Evolutionary conservation across 2,797 vertebrate species (phyloP).

Genomic region (Gymnocypris eckloni): DNA sequence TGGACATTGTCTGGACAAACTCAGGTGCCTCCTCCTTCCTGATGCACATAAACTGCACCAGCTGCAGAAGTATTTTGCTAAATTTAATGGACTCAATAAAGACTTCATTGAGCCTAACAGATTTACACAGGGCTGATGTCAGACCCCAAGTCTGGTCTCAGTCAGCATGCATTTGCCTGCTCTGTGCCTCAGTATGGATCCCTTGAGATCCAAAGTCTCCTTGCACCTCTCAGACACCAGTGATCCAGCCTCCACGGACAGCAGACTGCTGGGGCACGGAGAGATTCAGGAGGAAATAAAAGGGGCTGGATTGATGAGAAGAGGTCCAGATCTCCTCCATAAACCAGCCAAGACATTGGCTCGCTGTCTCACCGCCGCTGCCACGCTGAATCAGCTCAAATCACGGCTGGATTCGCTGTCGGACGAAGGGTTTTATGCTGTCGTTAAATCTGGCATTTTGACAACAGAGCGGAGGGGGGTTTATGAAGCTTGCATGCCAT

Average conservation of each 20-base stretch:
- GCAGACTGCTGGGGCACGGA: conserved; percentile 26
- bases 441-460: conserved; percentile 53
- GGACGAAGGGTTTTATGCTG: conserved; percentile 38
- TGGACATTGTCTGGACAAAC: conserved; percentile 16
- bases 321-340: conserved; percentile 54
- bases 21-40: conserved; percentile 22
- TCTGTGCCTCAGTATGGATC: conserved; percentile 24
- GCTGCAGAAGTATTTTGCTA: conserved; percentile 33
- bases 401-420: conserved; percentile 28
- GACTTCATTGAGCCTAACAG: conserved; percentile 43
- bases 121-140: conserved; percentile 41
- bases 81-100: conserved; percentile 48
- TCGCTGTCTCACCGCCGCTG: conserved; percentile 31
- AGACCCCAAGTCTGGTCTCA: conserved; percentile 36
- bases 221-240: conserved; percentile 8
- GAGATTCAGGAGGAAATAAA: conserved; percentile 57
- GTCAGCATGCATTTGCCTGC: conserved; percentile 28
- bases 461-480: conserved; percentile 43
- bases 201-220: conserved; percentile 19
- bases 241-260: conserved; percentile 32
- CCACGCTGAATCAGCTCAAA: conserved; percentile 56
- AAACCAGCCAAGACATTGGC: conserved; percentile 54
- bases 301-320: conserved; percentile 58
- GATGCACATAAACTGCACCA: conserved; percentile 29
- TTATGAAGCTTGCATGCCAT: conserved; percentile 47